Evolutionary conservation across 2,888 invertebrate genomes (phyloP).

Genomic region (Opisthograptis luteolata): DNA sequence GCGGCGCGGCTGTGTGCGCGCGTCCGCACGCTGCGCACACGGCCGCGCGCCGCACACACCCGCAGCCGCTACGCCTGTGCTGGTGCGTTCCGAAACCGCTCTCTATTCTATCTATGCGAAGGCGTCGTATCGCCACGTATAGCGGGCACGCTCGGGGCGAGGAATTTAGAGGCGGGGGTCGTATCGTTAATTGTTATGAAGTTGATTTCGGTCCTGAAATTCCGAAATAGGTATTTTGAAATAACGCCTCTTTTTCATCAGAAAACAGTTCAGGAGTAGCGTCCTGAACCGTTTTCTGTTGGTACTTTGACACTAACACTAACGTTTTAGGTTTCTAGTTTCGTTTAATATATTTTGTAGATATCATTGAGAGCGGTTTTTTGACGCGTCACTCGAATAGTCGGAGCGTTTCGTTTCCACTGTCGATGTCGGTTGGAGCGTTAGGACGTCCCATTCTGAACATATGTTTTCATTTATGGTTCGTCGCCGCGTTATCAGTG

Average conservation of each 20-base stretch:
- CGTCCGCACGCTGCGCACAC: slow-evolving; percentile 59
- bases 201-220: slow-evolving; percentile 84
- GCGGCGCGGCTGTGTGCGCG: slow-evolving; percentile 71
- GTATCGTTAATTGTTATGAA: slow-evolving; percentile 85
- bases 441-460: slow-evolving; percentile 38
- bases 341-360: slow-evolving; percentile 20
- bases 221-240: slow-evolving; percentile 83
- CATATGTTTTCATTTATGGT: slow-evolving; percentile 58
- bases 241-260: slow-evolving; percentile 78
- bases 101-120: slow-evolving; percentile 85
- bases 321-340: slow-evolving; percentile 11
- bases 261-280: too few species aligned
- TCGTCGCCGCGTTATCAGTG: slow-evolving; percentile 67
- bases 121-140: slow-evolving; percentile 83
- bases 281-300: slow-evolving; percentile 24
- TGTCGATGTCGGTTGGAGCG: slow-evolving; percentile 26
- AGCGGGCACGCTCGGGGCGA: slow-evolving; percentile 84
- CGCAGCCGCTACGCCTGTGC: slow-evolving; percentile 53
- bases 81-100: slow-evolving; percentile 84
- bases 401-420: slow-evolving; percentile 35
- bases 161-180: slow-evolving; percentile 85
- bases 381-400: slow-evolving; percentile 21
- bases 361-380: slow-evolving; percentile 17
- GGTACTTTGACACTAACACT: slow-evolving; percentile 1
- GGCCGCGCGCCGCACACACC: slow-evolving; percentile 51